Evolutionary conservation across 2,888 invertebrate species (phyloP), one percentile per base, ranked within the genome.

Genomic region (Euclidia mi): DNA sequence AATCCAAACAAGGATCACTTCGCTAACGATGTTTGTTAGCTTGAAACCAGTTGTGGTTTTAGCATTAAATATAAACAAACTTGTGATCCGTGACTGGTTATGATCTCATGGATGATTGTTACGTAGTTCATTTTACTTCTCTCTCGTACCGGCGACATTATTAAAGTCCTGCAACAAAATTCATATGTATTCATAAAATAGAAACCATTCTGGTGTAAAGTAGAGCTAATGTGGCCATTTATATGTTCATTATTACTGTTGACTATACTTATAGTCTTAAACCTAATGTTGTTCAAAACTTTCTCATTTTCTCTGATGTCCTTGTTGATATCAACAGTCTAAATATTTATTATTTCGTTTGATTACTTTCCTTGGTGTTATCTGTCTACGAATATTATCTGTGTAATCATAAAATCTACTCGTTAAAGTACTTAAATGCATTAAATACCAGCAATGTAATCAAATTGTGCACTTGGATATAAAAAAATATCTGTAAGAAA

Each of bases 251-350:
- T 65, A 44, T 65, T 44, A 50, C 62, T 50, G 20, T 42, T 48
- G 47, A 17, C 56, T 20, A 60, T 72, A 63, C 69, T 71, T 60
- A 48, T 64, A 53, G 44, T 49, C 62, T 56, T 40, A 66, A 55
- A 50, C 59, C 34, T 61, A 53, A 52, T 64, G 49, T 44, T 56
- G 47, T 59, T 45, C 14, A 41, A 31, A 57, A 67, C 65, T 67
- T 73, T 72, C 70, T 66, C 57, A 48, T 56, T 72, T 72, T 77
- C 71, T 56, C 67, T 55, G 34, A 40, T 29, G 43, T 74, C 65
- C 65, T 70, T 66, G 18, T 61, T 48, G 9, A 25, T 37, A 18
- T 38, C 28, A 12, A 38, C 10, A 42, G 11, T 34, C 10, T 37
- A 20, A 15, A 14, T 29, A 6, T 42, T 35, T 11, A 6, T 44